Evolutionary conservation across 1,140 invertebrate species (phyloP).

Genomic region (Polypedilum vanderplanki): DNA sequence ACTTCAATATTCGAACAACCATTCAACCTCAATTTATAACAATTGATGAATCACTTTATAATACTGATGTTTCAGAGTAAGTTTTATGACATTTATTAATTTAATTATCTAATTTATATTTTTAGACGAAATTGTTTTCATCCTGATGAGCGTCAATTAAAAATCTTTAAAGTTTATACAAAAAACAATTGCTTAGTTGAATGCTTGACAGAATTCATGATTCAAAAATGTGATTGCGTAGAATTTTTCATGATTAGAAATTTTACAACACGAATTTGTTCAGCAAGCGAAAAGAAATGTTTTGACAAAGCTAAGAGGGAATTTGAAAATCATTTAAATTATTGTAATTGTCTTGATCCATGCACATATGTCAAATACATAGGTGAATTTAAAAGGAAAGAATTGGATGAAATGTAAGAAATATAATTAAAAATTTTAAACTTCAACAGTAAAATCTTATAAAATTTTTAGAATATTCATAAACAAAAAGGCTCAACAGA

Average conservation of each 20-base stretch:
- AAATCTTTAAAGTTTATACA: slow-evolving; percentile 61
- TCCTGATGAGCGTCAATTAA: slow-evolving; percentile 52
- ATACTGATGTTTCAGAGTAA: no score
- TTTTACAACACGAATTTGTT: not conserved
- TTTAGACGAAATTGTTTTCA: slow-evolving; percentile 54
- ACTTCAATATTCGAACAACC: no score
- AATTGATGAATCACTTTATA: no score
- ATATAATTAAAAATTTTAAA: no score
- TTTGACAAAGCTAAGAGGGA: not conserved
- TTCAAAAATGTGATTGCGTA: slow-evolving; percentile 57
- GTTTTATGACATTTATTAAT: no score
- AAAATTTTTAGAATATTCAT: no score
- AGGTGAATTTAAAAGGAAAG: not conserved
- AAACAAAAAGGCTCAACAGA: no score
- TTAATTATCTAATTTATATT: not conserved
- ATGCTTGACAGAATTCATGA: slow-evolving; percentile 65
- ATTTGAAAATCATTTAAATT: not conserved
- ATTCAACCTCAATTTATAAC: no score
- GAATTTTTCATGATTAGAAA: slow-evolving; percentile 62
- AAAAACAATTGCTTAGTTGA: slow-evolving; percentile 69
- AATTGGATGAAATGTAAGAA: not conserved
- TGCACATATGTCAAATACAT: not conserved
- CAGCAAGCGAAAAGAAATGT: not conserved
- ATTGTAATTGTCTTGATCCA: not conserved
- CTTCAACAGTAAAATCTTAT: no score